phyloP scores from a whole-genome alignment of 1,140 invertebrate genomes.

The Drosophila albomicans region DNA sequence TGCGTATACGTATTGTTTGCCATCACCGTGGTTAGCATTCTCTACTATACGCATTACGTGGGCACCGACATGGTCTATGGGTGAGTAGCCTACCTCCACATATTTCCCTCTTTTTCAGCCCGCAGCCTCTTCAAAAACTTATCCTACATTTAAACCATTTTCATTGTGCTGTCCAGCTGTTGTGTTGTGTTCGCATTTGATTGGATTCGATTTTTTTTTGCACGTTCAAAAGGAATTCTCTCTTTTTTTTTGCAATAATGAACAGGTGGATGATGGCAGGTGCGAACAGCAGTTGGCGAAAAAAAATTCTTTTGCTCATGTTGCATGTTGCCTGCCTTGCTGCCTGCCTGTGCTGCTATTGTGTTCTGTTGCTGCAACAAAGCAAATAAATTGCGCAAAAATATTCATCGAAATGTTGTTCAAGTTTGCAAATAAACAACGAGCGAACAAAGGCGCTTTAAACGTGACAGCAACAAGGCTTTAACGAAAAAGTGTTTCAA shows the following conservation, averaged over 20 bases:
- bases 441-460: constrained; percentile 1
- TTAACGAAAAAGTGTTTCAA: constrained; percentile 16
- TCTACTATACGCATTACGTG: constrained; percentile 91
- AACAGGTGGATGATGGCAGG: constrained; percentile 51
- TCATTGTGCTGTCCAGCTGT: constrained; percentile 53
- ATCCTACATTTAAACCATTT: constrained; percentile 28
- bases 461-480: constrained; percentile 4
- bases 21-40: constrained; percentile 89
- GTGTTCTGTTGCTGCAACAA: constrained; percentile 28
- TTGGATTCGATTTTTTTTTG: constrained; percentile 53
- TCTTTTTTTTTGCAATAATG: constrained; percentile 58
- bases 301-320: constrained; percentile 2
- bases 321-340: constrained; percentile 14
- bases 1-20: constrained; percentile 89
- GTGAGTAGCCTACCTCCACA: constrained; percentile 84
- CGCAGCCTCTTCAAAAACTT: background rate
- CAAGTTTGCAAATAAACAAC: background rate
- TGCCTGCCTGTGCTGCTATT: background rate
- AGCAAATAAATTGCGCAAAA: constrained; percentile 33
- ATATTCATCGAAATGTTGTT: constrained; percentile 31
- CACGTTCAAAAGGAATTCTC: constrained; percentile 32
- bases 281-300: constrained; percentile 26
- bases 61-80: constrained; percentile 89
- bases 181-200: constrained; percentile 58
- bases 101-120: background rate